Evolutionary conservation across 2,113 vertebrate species (phyloP).

Genomic region (Leptobrachium ailaonicum): DNA sequence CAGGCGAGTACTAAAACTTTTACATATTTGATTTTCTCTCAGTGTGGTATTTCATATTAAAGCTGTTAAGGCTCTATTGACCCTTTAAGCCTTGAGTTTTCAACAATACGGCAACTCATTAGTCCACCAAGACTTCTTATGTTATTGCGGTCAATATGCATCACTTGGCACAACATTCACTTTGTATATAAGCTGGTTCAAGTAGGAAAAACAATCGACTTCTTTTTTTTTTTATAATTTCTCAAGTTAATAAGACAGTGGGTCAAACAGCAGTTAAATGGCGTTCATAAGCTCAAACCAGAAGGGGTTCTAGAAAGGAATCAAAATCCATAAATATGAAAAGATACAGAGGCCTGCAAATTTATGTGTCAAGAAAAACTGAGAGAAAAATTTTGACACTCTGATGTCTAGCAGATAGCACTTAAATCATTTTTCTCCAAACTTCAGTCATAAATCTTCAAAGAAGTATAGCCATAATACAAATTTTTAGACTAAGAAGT

Average conservation of each 20-base stretch:
- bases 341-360: slow-evolving; percentile 83
- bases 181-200: too few species aligned
- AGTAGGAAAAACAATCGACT: not conserved
- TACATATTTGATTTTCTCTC: too few species aligned
- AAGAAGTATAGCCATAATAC: slow-evolving; percentile 99
- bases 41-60: too few species aligned
- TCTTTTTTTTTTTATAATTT: slow-evolving; percentile 60
- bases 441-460: slow-evolving; percentile 98
- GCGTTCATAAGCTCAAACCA: slow-evolving; percentile 72
- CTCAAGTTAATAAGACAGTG: slow-evolving; percentile 72
- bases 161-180: too few species aligned
- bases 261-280: slow-evolving; percentile 73
- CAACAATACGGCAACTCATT: too few species aligned
- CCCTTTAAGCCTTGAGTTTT: too few species aligned
- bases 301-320: slow-evolving; percentile 82
- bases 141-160: too few species aligned
- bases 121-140: too few species aligned
- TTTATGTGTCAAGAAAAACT: slow-evolving; percentile 97
- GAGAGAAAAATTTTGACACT: slow-evolving; percentile 91
- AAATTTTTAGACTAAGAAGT: slow-evolving; percentile 99
- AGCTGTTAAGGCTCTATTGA: too few species aligned
- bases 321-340: slow-evolving; percentile 68
- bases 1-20: too few species aligned
- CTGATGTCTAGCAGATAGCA: slow-evolving; percentile 97
- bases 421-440: slow-evolving; percentile 99